Evolutionary conservation across 35 echinoderm and acorn worm species (phyloP), one percentile per base, ranked within the genome.

Genomic region (Holothuria glaberrima): DNA sequence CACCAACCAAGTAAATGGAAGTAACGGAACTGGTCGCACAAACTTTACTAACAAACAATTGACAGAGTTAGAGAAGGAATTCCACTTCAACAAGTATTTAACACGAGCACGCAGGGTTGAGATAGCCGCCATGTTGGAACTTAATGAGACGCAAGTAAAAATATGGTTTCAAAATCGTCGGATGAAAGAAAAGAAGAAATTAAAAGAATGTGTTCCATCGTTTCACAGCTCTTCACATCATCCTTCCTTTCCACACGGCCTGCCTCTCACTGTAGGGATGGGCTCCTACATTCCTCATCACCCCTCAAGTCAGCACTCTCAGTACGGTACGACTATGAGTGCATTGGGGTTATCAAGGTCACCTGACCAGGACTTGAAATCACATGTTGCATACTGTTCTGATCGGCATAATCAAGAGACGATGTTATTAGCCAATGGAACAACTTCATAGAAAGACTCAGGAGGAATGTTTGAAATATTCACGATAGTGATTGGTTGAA

Each of bases 1-100:
- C 25, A 30, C 34, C 31, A 71, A 48, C 36, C 61, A 87, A 31
- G 65, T 76, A 28, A 92, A 74, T 12, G 83, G 66, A 67, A 74
- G 83, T 45, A 86, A 86, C n/a, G 83, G 83, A 19, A 92, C 83
- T 69, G 97, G 97, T 17, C 69, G 97, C 76, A 99, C 97, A 65
- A 99, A 99, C 68, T 99, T 99, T 82, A 99, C 97, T 75, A 99
- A 99, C 88, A 99, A 99, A 92, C 97, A 99, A 75, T 88, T 99
- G 28, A 99, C 97, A 60, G 97, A 99, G 63, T 91, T 99, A 20
- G 97, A 99, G 73, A 99, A 99, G 74, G 97, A 99, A 80, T 99
- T 99, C 69, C 97, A 99, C 65, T 99, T 99, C 71, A 99, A 99
- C 80, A 99, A 99, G 68, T 99, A 99, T 52, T 78, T 99, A 3